Evolutionary conservation across 2,888 invertebrate species (phyloP), one percentile per base, ranked within the genome.

Genomic region (Melieria omissa): DNA sequence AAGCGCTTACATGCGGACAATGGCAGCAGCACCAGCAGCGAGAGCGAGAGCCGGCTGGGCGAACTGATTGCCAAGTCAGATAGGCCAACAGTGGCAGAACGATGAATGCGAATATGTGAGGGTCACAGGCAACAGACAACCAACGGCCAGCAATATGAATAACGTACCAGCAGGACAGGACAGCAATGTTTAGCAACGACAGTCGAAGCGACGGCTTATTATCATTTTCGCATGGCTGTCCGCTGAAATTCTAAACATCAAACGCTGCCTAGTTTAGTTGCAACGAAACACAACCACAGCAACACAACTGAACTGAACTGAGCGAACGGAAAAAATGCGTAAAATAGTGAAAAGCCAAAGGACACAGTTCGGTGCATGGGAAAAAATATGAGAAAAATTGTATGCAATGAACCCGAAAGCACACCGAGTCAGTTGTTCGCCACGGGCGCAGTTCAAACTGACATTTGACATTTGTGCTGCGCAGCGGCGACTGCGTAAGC

Each of bases 41-140:
- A 29, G 29, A 29, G 29, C 29, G 29, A 29, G 29, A 29, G 29
- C 29, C 29, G 29, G 29, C 29, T 29, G 12, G 47, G 60, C 47
- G 29, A 67, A 67, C 67, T 67, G 67, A 67, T 67, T 67, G 67
- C 58, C 58, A 67, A 67, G 67, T 67, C 58, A 67, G 67, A 67
- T 67, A 67, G 67, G 58, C 49, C n/a, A 67, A 58, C 46, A 49
- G 44, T 12, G 67, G 10, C 62, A 55, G 45, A 66, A 66, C 45
- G 45, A n/a, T 29, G 57, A 8, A 66, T n/a, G 41, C 60, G 57
- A 57, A 57, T 57, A 7, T 29, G 29, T 14, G 55, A 8, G 8
- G 8, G 16, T 8, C 16, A 55, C 16, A 57, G n/a, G 57, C 29
- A n/a, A n/a, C n/a, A 57, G 4, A 57, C 5, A 57, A 5, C 1